Evolutionary conservation across 2,888 invertebrate genomes (phyloP), one percentile per base, ranked within the genome.

Genomic region (Lasioglossum lativentre): DNA sequence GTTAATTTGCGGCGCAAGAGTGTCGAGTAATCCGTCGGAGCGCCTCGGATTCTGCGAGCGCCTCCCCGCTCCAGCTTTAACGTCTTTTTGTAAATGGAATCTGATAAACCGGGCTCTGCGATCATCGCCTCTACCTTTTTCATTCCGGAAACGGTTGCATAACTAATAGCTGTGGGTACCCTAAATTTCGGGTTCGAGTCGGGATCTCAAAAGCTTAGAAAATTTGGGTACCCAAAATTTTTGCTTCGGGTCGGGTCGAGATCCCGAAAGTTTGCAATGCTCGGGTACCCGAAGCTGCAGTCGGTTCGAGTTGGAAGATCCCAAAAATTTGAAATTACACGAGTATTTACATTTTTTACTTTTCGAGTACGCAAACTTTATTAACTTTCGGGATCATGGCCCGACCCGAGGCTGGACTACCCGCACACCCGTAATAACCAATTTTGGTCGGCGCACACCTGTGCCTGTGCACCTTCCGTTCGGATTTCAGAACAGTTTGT

Each of bases 1-100:
- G 80, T 78, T 80, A 80, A 83, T 86, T 87, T 66, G 76, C 74
- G 27, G 34, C 72, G 23, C 34, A 12, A 73, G 72, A 34, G 72
- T 47, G 72, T 73, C 72, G 47, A 12, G 47, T 73, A 52, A 52
- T 52, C 23, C 47, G 47, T 52, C 72, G 19, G 47, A 73, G 72
- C 47, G 72, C 72, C 12, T 1, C 12, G 47, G 72, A 72, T 73
- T 34, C 68, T 23, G 40, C 23, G 38, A 30, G 8, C 38, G 23
- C 38, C 16, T 4, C 10, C 38, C 8, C 4, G 4, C 10, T 68
- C 12, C 68, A 40, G 10, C 38, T 68, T 40, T n/a, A 14, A 68
- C 34, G 10, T 40, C 19, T 68, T 68, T 68, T 68, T 68, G 12
- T 38, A 10, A 68, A 38, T 4, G 10, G 23, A 23, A 68, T 68